These are phyloP conservation scores for Parnassius orleans DNA, from an alignment of 2,888 invertebrate genomes.

Conservation along the genomic window DNA sequence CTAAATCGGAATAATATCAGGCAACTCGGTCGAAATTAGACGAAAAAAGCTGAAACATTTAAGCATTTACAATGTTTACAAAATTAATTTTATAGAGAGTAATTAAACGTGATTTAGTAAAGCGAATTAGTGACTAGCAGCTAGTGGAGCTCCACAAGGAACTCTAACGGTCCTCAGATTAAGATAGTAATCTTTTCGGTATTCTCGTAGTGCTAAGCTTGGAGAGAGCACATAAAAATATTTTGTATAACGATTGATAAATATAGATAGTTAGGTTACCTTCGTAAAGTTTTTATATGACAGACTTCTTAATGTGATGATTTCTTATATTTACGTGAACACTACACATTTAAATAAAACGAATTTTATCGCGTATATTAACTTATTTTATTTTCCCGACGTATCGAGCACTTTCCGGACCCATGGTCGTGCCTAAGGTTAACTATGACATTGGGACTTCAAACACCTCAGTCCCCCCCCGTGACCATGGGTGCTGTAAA, in stretches of 20 bases:
- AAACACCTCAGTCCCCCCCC: too few relatives aligned
- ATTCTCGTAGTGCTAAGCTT: slow-evolving; percentile 57
- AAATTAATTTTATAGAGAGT: slow-evolving; percentile 55
- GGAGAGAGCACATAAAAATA: slow-evolving; percentile 67
- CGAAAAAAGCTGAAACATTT: slow-evolving; percentile 55
- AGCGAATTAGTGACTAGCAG: slow-evolving; percentile 59
- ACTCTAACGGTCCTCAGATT: slow-evolving; percentile 45
- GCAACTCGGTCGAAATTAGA: slow-evolving; percentile 43
- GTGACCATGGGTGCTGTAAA: too few relatives aligned
- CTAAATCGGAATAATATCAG: slow-evolving; percentile 21
- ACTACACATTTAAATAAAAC: too few relatives aligned
- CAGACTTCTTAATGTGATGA: slow-evolving; percentile 70
- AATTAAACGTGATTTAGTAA: slow-evolving; percentile 58
- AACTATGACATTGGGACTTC: too few relatives aligned
- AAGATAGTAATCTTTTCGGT: slow-evolving; percentile 46
- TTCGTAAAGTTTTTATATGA: slow-evolving; percentile 76
- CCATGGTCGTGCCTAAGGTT: too few relatives aligned
- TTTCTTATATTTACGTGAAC: too few relatives aligned
- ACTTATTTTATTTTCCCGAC: too few relatives aligned
- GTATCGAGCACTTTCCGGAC: too few relatives aligned
- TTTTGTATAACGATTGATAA: slow-evolving; percentile 77
- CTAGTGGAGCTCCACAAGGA: slow-evolving; percentile 49
- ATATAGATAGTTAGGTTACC: slow-evolving; percentile 49
- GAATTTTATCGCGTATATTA: too few relatives aligned
- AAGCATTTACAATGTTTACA: slow-evolving; percentile 68